These are phyloP conservation scores for Matsumurasca onukii DNA, from an alignment of 1,140 invertebrate genomes.

Conservation along the genomic window DNA sequence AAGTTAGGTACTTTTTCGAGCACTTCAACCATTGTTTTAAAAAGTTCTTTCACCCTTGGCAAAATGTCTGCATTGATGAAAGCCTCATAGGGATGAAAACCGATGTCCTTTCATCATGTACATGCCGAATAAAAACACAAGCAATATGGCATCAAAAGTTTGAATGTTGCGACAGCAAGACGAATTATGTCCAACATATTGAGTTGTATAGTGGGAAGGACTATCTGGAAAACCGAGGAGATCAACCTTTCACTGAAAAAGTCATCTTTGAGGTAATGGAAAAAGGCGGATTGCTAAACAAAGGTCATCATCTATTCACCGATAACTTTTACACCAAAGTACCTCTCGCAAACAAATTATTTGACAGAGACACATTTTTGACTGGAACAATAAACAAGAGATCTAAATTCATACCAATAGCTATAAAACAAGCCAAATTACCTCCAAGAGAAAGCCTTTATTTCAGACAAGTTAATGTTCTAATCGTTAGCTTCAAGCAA, in stretches of 20 bases:
- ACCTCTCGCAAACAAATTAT: no score
- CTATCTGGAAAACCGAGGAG: neutral
- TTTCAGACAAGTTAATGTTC: neutral
- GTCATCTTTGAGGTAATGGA: conserved; percentile 8
- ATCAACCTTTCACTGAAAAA: conserved; percentile 1
- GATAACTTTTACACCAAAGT: conserved; percentile 14
- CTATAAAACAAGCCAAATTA: neutral
- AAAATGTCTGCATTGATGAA: conserved; percentile 17
- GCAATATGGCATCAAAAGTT: conserved; percentile 1
- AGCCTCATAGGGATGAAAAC: conserved; percentile 27
- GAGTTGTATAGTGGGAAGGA: conserved; percentile 25
- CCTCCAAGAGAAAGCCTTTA: neutral
- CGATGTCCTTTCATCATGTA: conserved; percentile 19
- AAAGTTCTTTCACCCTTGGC: neutral
- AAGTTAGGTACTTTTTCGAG: neutral
- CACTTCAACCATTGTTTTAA: conserved; percentile 2
- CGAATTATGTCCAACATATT: conserved; percentile 21
- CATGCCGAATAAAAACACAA: no score
- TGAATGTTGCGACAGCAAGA: conserved; percentile 19
- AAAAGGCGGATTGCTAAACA: conserved; percentile 4
- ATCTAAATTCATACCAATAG: neutral
- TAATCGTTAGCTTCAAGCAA: neutral
- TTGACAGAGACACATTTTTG: conserved; percentile 8
- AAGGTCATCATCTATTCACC: conserved; percentile 16
- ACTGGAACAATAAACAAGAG: neutral